Evolutionary conservation across 2,797 vertebrate genomes (phyloP).

Genomic region (Poeciliopsis paucimaculata): DNA sequence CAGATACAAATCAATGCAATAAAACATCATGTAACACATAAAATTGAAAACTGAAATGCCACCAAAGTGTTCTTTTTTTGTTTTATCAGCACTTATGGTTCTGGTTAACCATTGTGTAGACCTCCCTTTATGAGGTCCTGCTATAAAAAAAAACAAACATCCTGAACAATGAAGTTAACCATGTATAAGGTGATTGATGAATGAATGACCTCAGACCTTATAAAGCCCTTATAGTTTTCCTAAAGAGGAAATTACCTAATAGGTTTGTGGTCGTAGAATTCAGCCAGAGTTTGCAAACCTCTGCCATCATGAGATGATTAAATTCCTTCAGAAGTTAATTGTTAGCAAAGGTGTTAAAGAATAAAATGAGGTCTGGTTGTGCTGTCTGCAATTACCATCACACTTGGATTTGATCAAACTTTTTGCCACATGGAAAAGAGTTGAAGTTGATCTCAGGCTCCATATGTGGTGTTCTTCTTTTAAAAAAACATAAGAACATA

Average conservation of each 20-base stretch:
- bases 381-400: background rate
- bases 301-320: background rate
- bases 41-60: background rate
- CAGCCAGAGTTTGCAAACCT: background rate
- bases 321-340: background rate
- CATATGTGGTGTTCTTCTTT: background rate
- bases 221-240: background rate
- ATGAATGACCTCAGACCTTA: background rate
- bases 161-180: background rate
- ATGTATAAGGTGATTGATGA: background rate
- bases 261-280: conserved; percentile 1
- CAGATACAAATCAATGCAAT: conserved; percentile 7
- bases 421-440: background rate
- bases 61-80: background rate
- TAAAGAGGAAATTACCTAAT: background rate
- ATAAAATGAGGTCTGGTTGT: background rate
- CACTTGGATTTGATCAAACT: background rate
- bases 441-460: background rate
- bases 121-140: background rate
- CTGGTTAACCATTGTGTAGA: background rate
- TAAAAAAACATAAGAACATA: background rate
- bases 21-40: background rate
- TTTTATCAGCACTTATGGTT: background rate
- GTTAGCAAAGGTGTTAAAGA: background rate
- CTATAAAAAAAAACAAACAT: background rate